Evolutionary conservation across 2,888 invertebrate genomes (phyloP).

Genomic region (Serrognathus titanus): DNA sequence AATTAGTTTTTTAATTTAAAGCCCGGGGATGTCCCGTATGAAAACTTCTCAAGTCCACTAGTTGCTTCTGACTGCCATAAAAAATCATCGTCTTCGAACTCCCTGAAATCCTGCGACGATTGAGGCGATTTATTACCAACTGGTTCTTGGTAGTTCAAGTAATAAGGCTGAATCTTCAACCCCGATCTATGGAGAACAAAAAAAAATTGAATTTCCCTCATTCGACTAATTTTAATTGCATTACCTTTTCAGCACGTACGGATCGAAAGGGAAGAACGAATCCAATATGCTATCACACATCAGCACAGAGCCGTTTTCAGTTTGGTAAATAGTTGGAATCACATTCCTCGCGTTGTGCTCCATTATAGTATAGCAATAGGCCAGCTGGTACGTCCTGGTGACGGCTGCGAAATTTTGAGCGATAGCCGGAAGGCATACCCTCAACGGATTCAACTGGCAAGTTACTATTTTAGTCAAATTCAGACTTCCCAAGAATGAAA

Average conservation of each 20-base stretch:
- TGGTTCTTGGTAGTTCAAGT: conserved; percentile 52
- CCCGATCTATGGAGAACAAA: conserved; percentile 42
- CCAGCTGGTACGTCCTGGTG: conserved; percentile 80
- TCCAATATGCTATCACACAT: conserved; percentile 49
- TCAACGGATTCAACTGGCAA: conserved; percentile 82
- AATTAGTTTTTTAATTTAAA: conserved; percentile 41
- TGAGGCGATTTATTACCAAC: conserved; percentile 18
- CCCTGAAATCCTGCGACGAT: conserved; percentile 6
- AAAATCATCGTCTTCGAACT: conserved; percentile 26
- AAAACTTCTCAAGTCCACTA: conserved; percentile 36
- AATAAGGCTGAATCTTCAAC: conserved; percentile 47
- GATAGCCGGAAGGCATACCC: conserved; percentile 73
- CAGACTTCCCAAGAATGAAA: conserved; percentile 74
- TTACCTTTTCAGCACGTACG: conserved; percentile 71
- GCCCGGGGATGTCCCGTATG: conserved; percentile 50
- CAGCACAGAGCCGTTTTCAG: conserved; percentile 46
- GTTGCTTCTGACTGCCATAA: conserved; percentile 13
- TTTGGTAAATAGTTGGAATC: conserved; percentile 57
- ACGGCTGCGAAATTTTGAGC: conserved; percentile 78
- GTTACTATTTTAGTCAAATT: conserved; percentile 85
- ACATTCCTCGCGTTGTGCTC: conserved; percentile 73
- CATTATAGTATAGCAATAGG: conserved; percentile 87
- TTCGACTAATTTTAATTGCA: conserved; percentile 7
- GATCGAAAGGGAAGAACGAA: conserved; percentile 88
- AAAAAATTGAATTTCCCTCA: background rate